phyloP scores from a whole-genome alignment of 37 sponge, comb jelly and placozoan genomes.

The Sycon ciliatum region DNA sequence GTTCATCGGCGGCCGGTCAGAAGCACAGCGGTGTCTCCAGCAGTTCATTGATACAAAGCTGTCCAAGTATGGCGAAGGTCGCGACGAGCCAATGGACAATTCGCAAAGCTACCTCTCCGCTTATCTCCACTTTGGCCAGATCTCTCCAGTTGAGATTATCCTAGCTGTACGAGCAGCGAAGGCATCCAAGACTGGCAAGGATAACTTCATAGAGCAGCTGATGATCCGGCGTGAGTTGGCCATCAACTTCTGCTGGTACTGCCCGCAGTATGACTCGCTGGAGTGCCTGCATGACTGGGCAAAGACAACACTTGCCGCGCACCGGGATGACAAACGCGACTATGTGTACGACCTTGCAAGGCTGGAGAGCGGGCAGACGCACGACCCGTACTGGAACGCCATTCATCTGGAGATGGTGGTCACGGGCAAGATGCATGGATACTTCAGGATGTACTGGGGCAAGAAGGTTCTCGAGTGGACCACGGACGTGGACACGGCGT shows the following conservation, averaged over 20 bases:
- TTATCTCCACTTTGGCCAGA: too few species aligned
- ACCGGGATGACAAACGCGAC: conserved; percentile 32
- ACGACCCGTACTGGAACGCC: conserved; percentile 56
- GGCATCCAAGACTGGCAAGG: conserved; percentile 17
- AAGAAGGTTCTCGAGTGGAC: conserved; percentile 69
- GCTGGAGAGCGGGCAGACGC: conserved; percentile 34
- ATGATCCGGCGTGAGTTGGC: conserved; percentile 39
- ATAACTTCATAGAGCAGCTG: conserved; percentile 40
- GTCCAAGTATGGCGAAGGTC: too few species aligned
- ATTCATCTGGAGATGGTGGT: conserved; percentile 48
- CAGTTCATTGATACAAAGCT: too few species aligned
- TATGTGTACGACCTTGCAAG: conserved; percentile 37
- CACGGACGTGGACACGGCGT: conserved; percentile 31
- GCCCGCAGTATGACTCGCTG: conserved; percentile 37
- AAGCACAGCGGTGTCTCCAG: too few species aligned
- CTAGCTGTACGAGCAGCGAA: too few species aligned
- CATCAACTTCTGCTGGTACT: conserved; percentile 49
- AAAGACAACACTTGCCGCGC: conserved; percentile 17
- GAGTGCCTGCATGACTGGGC: conserved; percentile 39
- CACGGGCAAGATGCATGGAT: conserved; percentile 67
- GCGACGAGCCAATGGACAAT: too few species aligned
- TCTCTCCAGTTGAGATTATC: too few species aligned
- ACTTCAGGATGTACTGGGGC: conserved; percentile 64
- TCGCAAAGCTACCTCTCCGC: too few species aligned
- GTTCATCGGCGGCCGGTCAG: too few species aligned